Percentiles rank a stretch among this genome's conserved stretches.
Evolutionary conservation across 2,113 vertebrate genomes (phyloP).

Genomic region (Myodes glareolus): DNA sequence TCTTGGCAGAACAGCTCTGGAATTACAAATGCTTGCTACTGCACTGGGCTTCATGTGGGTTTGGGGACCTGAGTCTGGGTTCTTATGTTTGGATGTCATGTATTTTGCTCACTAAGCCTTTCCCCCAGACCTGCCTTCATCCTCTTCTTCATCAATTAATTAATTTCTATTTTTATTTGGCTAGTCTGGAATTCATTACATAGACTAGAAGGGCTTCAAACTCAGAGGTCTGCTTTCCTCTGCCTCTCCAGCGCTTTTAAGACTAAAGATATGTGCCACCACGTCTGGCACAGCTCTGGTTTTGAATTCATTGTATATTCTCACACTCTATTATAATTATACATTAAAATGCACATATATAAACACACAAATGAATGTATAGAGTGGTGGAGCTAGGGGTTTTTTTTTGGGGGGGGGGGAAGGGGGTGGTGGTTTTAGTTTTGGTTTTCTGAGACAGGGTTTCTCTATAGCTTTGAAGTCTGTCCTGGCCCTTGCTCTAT

Average conservation of each 20-base stretch:
- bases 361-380: not conserved
- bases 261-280: not conserved
- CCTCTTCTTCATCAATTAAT: not conserved
- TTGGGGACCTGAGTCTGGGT: not conserved
- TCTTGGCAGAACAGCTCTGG: not conserved
- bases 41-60: not conserved
- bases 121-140: not conserved
- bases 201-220: not conserved
- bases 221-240: not conserved
- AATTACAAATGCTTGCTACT: not conserved
- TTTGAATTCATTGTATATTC: not conserved
- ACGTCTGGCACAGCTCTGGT: not conserved
- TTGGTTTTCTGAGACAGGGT: too few species aligned
- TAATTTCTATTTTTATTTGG: not conserved
- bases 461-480: too few species aligned
- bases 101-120: not conserved
- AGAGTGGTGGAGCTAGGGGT: fast-evolving
- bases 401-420: too few species aligned
- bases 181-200: not conserved
- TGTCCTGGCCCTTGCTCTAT: too few species aligned
- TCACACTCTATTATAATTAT: not conserved
- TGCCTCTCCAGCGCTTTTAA: not conserved
- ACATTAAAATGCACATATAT: not conserved
- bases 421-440: too few species aligned
- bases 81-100: too few species aligned